These are phyloP conservation scores for Clostera curtula DNA, from an alignment of 2,888 invertebrate species.

Conservation along the genomic window DNA sequence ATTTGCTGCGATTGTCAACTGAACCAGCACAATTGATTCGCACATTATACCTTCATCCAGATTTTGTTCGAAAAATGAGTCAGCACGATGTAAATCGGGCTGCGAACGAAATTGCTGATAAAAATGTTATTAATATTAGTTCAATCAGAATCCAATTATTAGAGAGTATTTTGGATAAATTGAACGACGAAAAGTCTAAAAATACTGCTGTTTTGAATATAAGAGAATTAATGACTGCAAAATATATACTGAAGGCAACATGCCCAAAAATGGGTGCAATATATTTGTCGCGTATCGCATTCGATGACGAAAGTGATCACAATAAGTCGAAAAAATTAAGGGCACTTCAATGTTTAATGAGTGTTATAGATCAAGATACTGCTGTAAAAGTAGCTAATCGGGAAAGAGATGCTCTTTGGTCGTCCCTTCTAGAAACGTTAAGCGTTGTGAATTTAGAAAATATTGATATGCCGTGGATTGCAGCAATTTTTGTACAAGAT, in stretches of 20 bases:
- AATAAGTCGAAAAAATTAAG: conserved; percentile 64
- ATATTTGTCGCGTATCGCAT: conserved; percentile 64
- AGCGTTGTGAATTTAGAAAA: conserved; percentile 55
- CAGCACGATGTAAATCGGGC: conserved; percentile 61
- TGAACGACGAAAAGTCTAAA: conserved; percentile 34
- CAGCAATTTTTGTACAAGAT: conserved; percentile 57
- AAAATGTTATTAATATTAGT: conserved; percentile 63
- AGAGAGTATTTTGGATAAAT: conserved; percentile 58
- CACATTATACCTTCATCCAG: conserved; percentile 58
- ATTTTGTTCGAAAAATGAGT: conserved; percentile 55
- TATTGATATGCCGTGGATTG: conserved; percentile 66
- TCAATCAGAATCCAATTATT: conserved; percentile 64
- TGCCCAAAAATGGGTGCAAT: conserved; percentile 70
- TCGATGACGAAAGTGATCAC: conserved; percentile 62
- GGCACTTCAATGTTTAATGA: conserved; percentile 66
- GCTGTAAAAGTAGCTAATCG: conserved; percentile 60
- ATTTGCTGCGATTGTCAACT: conserved; percentile 54
- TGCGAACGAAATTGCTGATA: conserved; percentile 68
- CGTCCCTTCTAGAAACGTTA: conserved; percentile 53
- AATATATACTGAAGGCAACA: conserved; percentile 67
- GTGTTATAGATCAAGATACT: conserved; percentile 60
- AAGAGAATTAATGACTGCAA: conserved; percentile 58
- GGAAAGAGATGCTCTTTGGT: conserved; percentile 57
- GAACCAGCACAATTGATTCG: conserved; percentile 66
- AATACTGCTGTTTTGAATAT: conserved; percentile 37